These are phyloP conservation scores for Etheostoma spectabile DNA, from an alignment of 2,113 vertebrate genomes.

Conservation along the genomic window DNA sequence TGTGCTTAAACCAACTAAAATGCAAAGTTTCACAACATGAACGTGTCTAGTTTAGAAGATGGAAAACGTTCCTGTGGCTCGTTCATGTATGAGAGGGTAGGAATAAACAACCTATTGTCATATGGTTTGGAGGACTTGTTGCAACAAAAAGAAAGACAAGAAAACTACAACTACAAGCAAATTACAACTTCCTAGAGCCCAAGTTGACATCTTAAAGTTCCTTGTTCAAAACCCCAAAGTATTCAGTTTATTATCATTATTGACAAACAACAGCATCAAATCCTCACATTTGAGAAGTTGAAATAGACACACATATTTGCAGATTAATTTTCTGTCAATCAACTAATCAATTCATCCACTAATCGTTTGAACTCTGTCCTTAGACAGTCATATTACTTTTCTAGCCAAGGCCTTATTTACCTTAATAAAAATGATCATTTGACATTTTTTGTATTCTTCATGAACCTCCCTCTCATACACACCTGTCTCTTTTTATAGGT, in stretches of 20 bases:
- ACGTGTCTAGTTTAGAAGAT: too few species aligned
- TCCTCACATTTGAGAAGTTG: neutral
- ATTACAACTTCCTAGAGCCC: neutral
- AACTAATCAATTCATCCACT: neutral
- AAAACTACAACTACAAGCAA: neutral
- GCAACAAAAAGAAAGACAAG: constrained; percentile 44
- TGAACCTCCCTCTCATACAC: neutral
- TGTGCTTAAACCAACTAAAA: too few species aligned
- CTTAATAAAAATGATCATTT: neutral
- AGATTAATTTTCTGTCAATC: neutral
- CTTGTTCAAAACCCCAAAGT: neutral
- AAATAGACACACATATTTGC: neutral
- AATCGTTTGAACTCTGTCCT: too few species aligned
- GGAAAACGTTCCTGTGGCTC: too few species aligned
- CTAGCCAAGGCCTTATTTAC: neutral
- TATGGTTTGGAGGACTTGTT: neutral
- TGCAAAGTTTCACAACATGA: too few species aligned
- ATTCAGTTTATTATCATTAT: neutral
- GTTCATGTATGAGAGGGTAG: too few species aligned
- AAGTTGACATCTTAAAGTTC: neutral
- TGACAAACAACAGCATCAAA: neutral
- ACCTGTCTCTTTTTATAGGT: too few species aligned
- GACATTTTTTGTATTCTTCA: neutral
- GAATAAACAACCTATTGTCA: too few species aligned
- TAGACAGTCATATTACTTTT: neutral